Base-by-base conservation (phyloP, 2,888 invertebrate species). In the Agrotis clavis region DNA sequence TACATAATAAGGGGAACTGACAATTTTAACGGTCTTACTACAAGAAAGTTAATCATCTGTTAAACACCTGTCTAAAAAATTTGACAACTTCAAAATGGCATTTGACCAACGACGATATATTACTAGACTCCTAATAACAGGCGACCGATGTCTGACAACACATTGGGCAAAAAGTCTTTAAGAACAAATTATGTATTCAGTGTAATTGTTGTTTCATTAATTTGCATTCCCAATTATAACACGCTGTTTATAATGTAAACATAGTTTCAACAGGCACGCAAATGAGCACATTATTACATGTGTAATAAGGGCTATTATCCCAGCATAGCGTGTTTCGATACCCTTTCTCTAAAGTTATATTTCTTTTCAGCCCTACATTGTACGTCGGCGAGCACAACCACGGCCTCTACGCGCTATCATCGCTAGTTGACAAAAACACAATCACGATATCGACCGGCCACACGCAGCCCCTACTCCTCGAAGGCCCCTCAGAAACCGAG, bases 341-440 rank as follows among this genome's bases (percentile, higher is more conserved):
- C 3, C 3, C 0, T 21, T 70, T 30, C 4, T 53, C 21, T 51
- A 53, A 47, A 16, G 2, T 48, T 4, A 56, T 54, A 14, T 74
- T 85, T 81, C 69, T 86, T 97, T 97, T 81, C 94, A 99, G 99
- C 85, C 98, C 98, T 71, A 98, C 99, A 0, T 96, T 99, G 48
- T 99, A 99, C 92, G 98, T 99, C 72, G 99, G 99, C 0, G 98
- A 99, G 90, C 96, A 97, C 63, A 96, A 97, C 77, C 97, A 98
- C 88, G 99, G 99, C 0, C 95, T 99, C 0, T 99, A 99, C 94
- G 99, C 99, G 0, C 93, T 99, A 67, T 98, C 99, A 1, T 98
- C 99, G 0, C 95, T 99, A 35, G 99, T 99, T 1, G 99, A 99
- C 95, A 98, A 99, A 87, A 97, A 98, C 82, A 98, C 98, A 4